phyloP scores from a whole-genome alignment of 2,113 vertebrate genomes.

The Crotalus tigris region DNA sequence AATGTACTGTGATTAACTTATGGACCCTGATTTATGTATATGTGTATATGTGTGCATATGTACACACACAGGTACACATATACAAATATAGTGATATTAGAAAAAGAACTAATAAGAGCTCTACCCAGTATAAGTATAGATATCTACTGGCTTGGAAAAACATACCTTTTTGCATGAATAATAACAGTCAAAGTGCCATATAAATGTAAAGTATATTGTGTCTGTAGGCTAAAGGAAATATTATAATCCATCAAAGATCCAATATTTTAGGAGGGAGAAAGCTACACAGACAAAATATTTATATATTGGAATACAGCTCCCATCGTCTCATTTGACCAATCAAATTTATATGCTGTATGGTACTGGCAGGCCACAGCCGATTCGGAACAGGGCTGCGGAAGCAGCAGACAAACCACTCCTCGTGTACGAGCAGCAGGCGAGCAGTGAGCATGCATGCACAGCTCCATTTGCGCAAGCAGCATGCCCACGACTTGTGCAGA shows the following conservation, averaged over 20 bases:
- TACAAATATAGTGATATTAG: neutral
- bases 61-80: neutral
- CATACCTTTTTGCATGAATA: neutral
- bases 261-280: no score
- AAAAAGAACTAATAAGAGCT: neutral
- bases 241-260: neutral
- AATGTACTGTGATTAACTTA: neutral
- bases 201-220: neutral
- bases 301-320: neutral
- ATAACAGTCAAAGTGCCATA: neutral
- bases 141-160: neutral
- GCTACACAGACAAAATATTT: no score
- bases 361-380: no score
- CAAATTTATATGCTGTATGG: neutral
- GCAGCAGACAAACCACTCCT: neutral
- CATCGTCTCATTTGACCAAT: neutral
- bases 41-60: neutral
- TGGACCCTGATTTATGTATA: neutral
- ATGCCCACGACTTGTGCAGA: neutral
- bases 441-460: no score
- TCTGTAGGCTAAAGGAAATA: neutral
- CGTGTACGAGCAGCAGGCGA: neutral
- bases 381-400: neutral
- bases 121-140: neutral
- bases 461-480: no score